These are phyloP conservation scores for Todus mexicanus DNA, from an alignment of 2,797 vertebrate species.

Conservation along the genomic window DNA sequence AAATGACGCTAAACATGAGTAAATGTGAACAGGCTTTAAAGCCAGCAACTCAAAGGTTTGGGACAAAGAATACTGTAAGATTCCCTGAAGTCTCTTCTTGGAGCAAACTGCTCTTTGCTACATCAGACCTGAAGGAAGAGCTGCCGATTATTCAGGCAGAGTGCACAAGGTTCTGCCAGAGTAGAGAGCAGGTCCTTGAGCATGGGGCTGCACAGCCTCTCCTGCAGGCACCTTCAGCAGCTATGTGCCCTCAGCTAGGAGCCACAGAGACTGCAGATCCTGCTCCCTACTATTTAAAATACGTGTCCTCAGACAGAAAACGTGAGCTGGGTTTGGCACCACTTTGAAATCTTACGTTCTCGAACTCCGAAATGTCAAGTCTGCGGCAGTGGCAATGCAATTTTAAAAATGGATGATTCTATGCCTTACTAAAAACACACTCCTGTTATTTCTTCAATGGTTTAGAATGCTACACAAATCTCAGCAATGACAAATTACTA, in stretches of 20 bases:
- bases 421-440: neutral
- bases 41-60: neutral
- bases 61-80: neutral
- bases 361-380: neutral
- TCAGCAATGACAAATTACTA: neutral
- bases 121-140: neutral
- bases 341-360: neutral
- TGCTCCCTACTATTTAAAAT: rapidly evolving
- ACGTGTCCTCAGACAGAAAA: neutral
- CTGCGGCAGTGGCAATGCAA: rapidly evolving
- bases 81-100: neutral
- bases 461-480: neutral
- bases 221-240: neutral
- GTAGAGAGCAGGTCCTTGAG: neutral
- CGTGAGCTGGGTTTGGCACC: neutral
- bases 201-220: neutral
- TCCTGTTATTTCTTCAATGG: neutral
- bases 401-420: neutral
- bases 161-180: too few species aligned
- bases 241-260: too few species aligned
- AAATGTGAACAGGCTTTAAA: too few species aligned
- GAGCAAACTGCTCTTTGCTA: neutral
- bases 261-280: neutral
- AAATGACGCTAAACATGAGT: neutral
- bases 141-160: neutral